These are phyloP conservation scores for Philereme transversata DNA, from an alignment of 2,888 invertebrate genomes.

Conservation along the genomic window DNA sequence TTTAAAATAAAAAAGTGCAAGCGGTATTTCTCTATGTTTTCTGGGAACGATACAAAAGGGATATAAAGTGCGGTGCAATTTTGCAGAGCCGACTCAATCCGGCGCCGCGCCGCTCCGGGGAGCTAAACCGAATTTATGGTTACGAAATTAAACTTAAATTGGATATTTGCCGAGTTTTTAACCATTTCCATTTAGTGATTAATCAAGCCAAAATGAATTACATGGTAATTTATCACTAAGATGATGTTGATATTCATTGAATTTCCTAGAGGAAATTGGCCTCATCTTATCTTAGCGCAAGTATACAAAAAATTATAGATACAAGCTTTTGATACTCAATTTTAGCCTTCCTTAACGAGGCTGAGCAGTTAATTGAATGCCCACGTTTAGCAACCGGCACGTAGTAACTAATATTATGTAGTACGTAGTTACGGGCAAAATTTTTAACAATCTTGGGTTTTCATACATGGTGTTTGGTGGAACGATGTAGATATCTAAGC, in stretches of 20 bases:
- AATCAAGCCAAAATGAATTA: constrained; percentile 60
- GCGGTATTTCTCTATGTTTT: constrained; percentile 50
- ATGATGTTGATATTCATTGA: constrained; percentile 40
- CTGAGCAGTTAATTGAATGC: too few species aligned
- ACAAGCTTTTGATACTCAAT: too few species aligned
- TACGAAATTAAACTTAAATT: constrained; percentile 82
- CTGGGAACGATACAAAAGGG: constrained; percentile 71
- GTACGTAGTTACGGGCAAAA: too few species aligned
- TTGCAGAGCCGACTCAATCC: constrained; percentile 68
- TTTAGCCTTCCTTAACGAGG: too few species aligned
- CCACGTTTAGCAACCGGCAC: too few species aligned
- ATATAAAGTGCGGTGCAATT: constrained; percentile 78
- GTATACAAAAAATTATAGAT: too few species aligned
- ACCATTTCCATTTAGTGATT: constrained; percentile 70
- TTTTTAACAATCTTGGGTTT: too few species aligned
- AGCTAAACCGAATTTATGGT: constrained; percentile 81
- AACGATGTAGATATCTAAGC: too few species aligned
- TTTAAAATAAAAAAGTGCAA: too few species aligned
- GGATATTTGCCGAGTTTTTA: constrained; percentile 72
- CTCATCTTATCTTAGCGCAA: too few species aligned
- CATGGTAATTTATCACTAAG: constrained; percentile 51
- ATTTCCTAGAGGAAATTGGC: constrained; percentile 16
- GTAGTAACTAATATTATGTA: too few species aligned
- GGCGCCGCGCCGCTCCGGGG: constrained; percentile 62
- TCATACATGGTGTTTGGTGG: too few species aligned